phyloP scores from a whole-genome alignment of 2,113 vertebrate genomes.

The Rafetus swinhoei region DNA sequence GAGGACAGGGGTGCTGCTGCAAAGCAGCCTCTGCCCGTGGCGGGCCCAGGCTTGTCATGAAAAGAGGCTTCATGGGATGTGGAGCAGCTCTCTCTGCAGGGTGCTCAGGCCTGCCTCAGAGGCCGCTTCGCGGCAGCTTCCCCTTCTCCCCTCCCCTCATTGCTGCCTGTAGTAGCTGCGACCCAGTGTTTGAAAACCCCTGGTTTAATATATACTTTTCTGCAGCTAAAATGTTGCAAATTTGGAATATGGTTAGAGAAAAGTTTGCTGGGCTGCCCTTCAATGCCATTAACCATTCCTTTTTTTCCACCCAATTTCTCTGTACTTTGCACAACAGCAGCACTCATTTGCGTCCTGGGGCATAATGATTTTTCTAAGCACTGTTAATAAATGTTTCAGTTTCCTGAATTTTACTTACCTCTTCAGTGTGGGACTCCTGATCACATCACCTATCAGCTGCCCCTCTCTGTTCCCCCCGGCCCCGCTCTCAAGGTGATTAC shows the following conservation, averaged over 20 bases:
- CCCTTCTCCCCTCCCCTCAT: too few species aligned
- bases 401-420: not conserved
- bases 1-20: too few species aligned
- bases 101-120: too few species aligned
- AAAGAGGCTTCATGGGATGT: too few species aligned
- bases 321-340: not conserved
- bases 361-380: not conserved
- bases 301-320: not conserved
- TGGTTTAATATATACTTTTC: constrained; percentile 50
- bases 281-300: not conserved
- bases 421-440: not conserved
- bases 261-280: not conserved
- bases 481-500: not conserved
- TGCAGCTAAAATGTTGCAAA: not conserved
- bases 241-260: accelerated
- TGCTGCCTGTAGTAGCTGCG: too few species aligned
- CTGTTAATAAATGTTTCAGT: not conserved
- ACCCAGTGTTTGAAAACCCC: too few species aligned
- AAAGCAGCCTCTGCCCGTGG: too few species aligned
- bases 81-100: too few species aligned
- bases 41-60: too few species aligned
- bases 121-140: too few species aligned
- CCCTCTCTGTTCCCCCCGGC: not conserved
- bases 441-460: not conserved
- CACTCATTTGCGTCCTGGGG: not conserved